Evolutionary conservation across 2,797 vertebrate genomes (phyloP), one percentile per base, ranked within the genome.

Genomic region (Lophius americanus): DNA sequence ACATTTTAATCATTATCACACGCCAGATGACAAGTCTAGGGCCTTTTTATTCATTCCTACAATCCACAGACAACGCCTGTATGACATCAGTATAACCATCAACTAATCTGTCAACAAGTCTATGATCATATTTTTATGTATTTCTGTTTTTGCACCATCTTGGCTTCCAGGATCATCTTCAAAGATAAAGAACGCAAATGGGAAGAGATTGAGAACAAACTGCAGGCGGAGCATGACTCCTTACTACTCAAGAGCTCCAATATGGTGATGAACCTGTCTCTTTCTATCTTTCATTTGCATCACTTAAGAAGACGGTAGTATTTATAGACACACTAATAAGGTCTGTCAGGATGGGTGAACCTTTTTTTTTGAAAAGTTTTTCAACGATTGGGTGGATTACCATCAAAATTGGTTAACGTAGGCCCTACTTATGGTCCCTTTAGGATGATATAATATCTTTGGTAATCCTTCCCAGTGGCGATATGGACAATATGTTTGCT

Each of bases 171-270:
- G 91, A 95, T 99, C 90, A 93, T 99, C 75, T 98, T 99, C 94
- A 99, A 98, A 86, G 96, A 98, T 89, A 97, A 98, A 89, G 96
- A 98, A 75, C 87, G 94, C 57, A 98, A 97, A 74, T 99, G 97
- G 96, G 96, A 97, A 57, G 96, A 97, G 84, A 98, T 98, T 79
- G 96, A 99, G 88, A 96, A 75, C 88, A 97, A 95, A 84, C 89
- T 98, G 74, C 93, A 95, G 89, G 90, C 93, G 6, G 96, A 99
- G 86, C 96, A 95, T 53, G 97, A 98, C 89, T 93, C 97, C 68
- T 95, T 96, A 63, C 92, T 98, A 51, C 95, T 98, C 66, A 98
- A 96, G 91, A 96, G 96, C 11, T 96, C 97, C 47, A 98, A 96
- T 88, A 95, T 95, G 96, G 97, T 99, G 93, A 83, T 81, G 37